Evolutionary conservation across 92 coral and sea anemone species (phyloP).

Genomic region (Muricea muricata): DNA sequence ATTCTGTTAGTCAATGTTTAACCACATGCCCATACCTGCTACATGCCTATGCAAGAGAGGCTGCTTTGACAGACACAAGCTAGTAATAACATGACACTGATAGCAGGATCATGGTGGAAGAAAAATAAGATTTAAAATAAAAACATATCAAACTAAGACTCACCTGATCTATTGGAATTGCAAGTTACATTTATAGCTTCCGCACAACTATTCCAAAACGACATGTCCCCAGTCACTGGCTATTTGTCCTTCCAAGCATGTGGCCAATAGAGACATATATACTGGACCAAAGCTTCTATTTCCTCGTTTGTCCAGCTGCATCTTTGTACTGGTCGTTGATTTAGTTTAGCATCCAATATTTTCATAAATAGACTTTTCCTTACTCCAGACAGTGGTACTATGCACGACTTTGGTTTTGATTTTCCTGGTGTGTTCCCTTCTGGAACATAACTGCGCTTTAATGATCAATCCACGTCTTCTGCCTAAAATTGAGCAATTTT

Average conservation of each 20-base stretch:
- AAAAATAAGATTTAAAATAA: background rate
- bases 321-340: background rate
- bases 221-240: conserved; percentile 3
- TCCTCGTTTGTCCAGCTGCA: background rate
- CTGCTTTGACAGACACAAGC: too few relatives aligned
- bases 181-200: background rate
- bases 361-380: conserved; percentile 11
- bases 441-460: background rate
- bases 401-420: conserved; percentile 3
- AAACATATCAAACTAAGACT: background rate
- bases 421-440: conserved; percentile 31
- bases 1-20: too few relatives aligned
- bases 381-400: background rate
- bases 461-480: background rate
- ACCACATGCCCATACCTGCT: too few relatives aligned
- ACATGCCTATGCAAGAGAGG: too few relatives aligned
- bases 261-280: conserved; percentile 32
- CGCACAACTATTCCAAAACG: conserved; percentile 4
- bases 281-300: conserved; percentile 21
- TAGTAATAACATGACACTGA: too few relatives aligned
- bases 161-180: conserved; percentile 20
- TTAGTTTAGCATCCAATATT: background rate
- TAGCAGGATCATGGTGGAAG: too few relatives aligned
- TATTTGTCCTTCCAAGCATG: conserved; percentile 22
- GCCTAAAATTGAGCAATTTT: background rate